Evolutionary conservation across 2,113 vertebrate genomes (phyloP).

Genomic region (Pimephales promelas): DNA sequence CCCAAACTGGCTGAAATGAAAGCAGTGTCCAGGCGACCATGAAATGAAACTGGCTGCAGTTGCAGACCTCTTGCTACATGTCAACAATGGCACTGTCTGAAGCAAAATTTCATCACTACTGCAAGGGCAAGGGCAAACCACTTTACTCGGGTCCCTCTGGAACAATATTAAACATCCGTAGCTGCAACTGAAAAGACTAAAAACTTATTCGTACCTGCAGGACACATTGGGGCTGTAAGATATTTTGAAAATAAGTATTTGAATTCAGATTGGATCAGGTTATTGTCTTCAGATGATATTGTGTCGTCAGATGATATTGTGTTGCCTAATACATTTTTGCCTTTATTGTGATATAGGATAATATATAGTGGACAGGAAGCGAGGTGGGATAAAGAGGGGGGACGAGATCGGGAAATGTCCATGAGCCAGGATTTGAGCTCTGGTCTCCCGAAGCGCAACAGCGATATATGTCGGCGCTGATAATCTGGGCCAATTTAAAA

Average conservation of each 20-base stretch:
- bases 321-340: no score
- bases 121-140: neutral
- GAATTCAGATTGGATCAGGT: neutral
- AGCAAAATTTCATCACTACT: neutral
- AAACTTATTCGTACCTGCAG: neutral
- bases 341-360: no score
- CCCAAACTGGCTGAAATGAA: neutral
- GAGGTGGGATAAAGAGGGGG: no score
- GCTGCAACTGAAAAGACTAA: neutral
- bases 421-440: no score
- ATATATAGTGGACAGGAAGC: no score
- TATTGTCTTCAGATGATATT: neutral
- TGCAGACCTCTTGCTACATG: constrained; percentile 31
- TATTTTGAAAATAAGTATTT: neutral
- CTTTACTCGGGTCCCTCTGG: neutral
- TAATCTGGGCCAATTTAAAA: neutral
- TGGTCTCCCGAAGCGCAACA: no score
- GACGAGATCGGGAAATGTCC: no score
- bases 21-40: constrained; percentile 2
- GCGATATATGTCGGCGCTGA: no score
- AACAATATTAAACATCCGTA: neutral
- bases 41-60: neutral
- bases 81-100: neutral
- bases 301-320: neutral
- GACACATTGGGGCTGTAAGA: neutral